phyloP scores from a whole-genome alignment of 2,797 vertebrate genomes.

The Spinus pinus region DNA sequence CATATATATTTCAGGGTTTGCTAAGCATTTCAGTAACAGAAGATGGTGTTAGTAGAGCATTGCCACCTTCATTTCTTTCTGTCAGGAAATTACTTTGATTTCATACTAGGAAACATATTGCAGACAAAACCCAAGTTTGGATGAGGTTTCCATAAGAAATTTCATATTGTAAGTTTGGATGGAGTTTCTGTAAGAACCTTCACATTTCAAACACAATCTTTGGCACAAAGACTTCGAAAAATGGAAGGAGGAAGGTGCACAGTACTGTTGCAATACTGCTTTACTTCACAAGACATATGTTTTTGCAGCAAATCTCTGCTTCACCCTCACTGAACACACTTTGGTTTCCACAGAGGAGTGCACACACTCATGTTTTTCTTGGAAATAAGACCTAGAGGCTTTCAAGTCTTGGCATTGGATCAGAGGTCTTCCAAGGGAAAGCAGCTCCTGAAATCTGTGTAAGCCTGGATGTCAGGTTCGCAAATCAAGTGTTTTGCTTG shows the following conservation, averaged over 20 bases:
- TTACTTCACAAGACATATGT: neutral
- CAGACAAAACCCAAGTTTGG: neutral
- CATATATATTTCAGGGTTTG: neutral
- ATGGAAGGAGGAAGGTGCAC: neutral
- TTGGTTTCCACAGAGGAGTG: neutral
- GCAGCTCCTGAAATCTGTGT: neutral
- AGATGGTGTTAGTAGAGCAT: neutral
- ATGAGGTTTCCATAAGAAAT: neutral
- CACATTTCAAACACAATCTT: neutral
- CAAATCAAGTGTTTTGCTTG: slow-evolving; percentile 32
- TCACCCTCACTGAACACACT: neutral
- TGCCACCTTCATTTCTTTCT: neutral
- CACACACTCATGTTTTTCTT: neutral
- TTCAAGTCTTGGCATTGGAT: neutral
- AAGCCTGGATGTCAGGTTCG: neutral
- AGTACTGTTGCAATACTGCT: neutral
- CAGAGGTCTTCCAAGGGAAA: neutral
- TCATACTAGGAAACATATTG: neutral
- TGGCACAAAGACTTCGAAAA: neutral
- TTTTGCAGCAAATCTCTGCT: neutral
- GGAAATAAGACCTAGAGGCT: neutral
- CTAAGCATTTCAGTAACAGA: neutral
- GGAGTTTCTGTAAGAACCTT: neutral
- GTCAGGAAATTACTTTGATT: neutral
- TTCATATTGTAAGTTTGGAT: neutral